Percentiles rank a stretch among this genome's conserved stretches.
Evolutionary conservation across 2,888 invertebrate species (phyloP).

Genomic region (Phytoseiulus persimilis): DNA sequence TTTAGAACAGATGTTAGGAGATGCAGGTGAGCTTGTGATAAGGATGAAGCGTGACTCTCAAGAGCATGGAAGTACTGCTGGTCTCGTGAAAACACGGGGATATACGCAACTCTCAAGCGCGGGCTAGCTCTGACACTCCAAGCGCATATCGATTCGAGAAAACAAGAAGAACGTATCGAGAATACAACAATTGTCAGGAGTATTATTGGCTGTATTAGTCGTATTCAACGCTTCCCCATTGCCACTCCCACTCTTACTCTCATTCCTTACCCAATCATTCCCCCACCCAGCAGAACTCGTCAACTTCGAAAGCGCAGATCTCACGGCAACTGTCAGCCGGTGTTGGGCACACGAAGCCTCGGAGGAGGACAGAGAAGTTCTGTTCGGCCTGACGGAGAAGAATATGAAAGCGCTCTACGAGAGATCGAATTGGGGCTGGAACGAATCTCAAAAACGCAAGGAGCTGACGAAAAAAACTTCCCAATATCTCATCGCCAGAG

Average conservation of each 20-base stretch:
- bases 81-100: too few species aligned
- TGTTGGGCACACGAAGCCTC: conserved; percentile 55
- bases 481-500: conserved; percentile 50
- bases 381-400: conserved; percentile 64
- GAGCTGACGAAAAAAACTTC: conserved; percentile 53
- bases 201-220: too few species aligned
- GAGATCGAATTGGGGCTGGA: conserved; percentile 60
- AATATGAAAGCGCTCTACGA: conserved; percentile 71
- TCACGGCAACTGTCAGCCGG: background rate
- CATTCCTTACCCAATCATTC: too few species aligned
- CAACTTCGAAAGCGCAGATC: background rate
- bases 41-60: too few species aligned
- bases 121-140: too few species aligned
- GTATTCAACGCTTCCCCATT: too few species aligned
- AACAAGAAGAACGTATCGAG: too few species aligned
- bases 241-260: too few species aligned
- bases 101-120: too few species aligned
- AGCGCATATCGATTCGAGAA: too few species aligned
- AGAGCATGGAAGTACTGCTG: too few species aligned
- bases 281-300: background rate
- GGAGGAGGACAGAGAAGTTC: conserved; percentile 59
- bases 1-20: background rate
- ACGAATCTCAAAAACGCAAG: conserved; percentile 51
- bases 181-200: too few species aligned
- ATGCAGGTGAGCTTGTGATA: background rate